Evolutionary conservation across 1,140 invertebrate genomes (phyloP).

Genomic region (Drosophila ogumai): DNA sequence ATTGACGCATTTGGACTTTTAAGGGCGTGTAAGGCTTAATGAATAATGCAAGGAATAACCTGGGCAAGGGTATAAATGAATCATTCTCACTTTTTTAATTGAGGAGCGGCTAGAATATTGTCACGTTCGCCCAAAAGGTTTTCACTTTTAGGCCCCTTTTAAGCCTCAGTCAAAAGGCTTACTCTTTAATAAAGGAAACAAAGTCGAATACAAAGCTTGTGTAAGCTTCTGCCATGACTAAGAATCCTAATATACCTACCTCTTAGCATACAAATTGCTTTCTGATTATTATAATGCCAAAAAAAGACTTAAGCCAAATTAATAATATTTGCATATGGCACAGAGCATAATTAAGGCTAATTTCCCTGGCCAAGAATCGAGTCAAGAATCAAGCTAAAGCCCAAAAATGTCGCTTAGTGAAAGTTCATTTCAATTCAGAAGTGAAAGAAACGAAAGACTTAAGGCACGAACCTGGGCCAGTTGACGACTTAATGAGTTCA

Average conservation of each 20-base stretch:
- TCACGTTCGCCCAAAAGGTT: constrained; percentile 21
- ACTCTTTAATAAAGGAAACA: not conserved
- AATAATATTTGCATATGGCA: constrained; percentile 63
- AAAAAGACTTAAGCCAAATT: constrained; percentile 5
- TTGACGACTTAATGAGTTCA: constrained; percentile 64
- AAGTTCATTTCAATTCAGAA: constrained; percentile 51
- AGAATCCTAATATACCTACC: constrained; percentile 1
- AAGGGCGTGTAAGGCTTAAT: constrained; percentile 48
- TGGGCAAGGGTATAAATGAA: constrained; percentile 8
- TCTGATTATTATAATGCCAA: constrained; percentile 39
- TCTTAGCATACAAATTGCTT: constrained; percentile 50
- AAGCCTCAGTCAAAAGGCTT: not conserved
- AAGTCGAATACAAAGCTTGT: not conserved
- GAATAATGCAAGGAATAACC: constrained; percentile 64
- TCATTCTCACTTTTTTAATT: constrained; percentile 68
- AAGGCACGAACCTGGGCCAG: constrained; percentile 71
- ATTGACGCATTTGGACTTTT: constrained; percentile 43
- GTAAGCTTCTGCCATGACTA: not conserved
- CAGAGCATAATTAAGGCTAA: constrained; percentile 60
- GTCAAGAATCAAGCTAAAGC: constrained; percentile 19
- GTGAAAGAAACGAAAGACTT: constrained; percentile 61
- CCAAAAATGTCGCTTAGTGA: constrained; percentile 53
- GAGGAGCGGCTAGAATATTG: constrained; percentile 30
- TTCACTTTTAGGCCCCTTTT: constrained; percentile 25
- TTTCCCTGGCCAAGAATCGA: constrained; percentile 27